Base-by-base conservation (phyloP, 1,140 invertebrate genomes). In the Plectrocnemia conspersa region DNA sequence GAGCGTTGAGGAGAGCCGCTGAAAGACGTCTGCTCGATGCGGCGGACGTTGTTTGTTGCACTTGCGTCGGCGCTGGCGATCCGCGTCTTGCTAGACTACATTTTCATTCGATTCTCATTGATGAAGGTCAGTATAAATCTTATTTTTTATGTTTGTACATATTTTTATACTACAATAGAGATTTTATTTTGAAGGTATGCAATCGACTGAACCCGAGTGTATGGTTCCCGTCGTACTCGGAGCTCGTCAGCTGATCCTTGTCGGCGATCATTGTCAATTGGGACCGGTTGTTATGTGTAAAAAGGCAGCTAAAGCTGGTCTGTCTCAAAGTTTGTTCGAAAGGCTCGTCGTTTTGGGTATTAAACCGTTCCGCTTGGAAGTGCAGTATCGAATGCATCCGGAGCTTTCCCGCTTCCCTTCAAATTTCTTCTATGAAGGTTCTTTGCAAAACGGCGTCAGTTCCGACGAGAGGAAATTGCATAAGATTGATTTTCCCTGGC, bases 221-320 rank as follows among this genome's bases (percentile, higher is more conserved):
- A 97, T 98, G 92, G 95, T 98, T 3, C 94, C 97, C 0, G 95
- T 99, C 0, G 93, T 99, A 0, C 75, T 98, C 1, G 97, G 97
- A n/a, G 95, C 94, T 6, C 89, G 95, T 65, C 82, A 97, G 71
- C 73, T 98, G 0, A 95, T 98, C 52, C 79, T 99, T 0, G 96
- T 99, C 1, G 96, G 97, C 1, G 97, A 99, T 77, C 97, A 99
- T 70, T 99, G 97, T 65, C 97, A 99, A 73, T 77, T 99, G 21
- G 95, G 96, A 0, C 96, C 96, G 0, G 95, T 98, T 0, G 95
- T 98, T 0, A 99, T 99, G 95, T 99, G 96, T 73, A 99, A 99
- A 70, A 98, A 98, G 70, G 96, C 97, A 0, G 93, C 95, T 0
- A 82, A 90, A 46, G 96, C 97, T 19, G 97, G 97, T 0, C 80